These are phyloP conservation scores for Nebria ingens DNA, from an alignment of 1,140 invertebrate genomes.

Conservation along the genomic window DNA sequence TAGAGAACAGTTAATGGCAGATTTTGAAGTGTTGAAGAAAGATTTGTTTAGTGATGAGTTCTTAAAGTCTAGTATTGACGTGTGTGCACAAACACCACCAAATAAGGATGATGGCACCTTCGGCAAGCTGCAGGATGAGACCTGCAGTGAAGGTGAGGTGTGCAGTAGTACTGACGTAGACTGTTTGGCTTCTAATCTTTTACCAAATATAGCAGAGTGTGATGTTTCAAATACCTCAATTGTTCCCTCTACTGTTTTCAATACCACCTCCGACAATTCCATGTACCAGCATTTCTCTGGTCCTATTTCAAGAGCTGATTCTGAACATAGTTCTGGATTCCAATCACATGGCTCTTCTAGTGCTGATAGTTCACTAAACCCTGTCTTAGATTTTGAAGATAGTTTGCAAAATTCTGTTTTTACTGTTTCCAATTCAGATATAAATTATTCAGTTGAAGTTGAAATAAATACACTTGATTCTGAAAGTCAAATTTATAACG, in stretches of 20 bases:
- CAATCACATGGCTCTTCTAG: constrained; percentile 1
- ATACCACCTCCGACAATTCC: background rate
- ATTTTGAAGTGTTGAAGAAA: constrained; percentile 27
- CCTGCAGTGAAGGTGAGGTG: constrained; percentile 19
- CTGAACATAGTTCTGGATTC: constrained; percentile 1
- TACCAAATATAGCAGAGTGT: background rate
- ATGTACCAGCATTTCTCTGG: background rate
- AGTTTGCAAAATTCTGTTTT: too few relatives aligned
- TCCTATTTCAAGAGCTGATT: background rate
- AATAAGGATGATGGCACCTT: background rate
- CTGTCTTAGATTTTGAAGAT: background rate
- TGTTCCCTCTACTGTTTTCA: background rate
- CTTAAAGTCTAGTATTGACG: background rate
- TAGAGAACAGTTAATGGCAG: constrained; percentile 24
- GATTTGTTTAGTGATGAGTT: constrained; percentile 15
- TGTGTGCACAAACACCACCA: background rate
- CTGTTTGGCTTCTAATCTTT: constrained; percentile 1
- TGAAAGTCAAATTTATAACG: too few relatives aligned
- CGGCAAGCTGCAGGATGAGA: constrained; percentile 1
- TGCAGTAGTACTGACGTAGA: constrained; percentile 11
- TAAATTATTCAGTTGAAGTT: too few relatives aligned
- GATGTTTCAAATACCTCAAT: background rate
- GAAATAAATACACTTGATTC: too few relatives aligned
- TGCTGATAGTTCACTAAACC: background rate
- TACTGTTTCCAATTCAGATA: too few relatives aligned